phyloP scores from a whole-genome alignment of 2,888 invertebrate genomes.

The Deilephila porcellus region DNA sequence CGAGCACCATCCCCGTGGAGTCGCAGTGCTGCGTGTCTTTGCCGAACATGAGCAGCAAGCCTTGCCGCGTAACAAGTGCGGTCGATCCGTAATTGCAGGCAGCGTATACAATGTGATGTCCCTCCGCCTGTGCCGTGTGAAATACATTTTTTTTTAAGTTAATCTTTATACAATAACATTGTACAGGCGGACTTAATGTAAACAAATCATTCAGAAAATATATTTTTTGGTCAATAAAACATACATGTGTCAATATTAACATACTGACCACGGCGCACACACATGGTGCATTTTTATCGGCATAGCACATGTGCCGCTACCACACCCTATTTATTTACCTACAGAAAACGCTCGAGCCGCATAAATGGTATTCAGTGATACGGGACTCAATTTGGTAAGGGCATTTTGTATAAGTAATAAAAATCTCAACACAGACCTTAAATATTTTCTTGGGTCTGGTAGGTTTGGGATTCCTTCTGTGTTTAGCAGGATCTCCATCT shows the following conservation, averaged over 20 bases:
- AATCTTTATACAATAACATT: too few relatives aligned
- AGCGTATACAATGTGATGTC: slow-evolving; percentile 91
- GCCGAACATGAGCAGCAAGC: slow-evolving; percentile 96
- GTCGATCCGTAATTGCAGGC: slow-evolving; percentile 98
- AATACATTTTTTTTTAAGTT: background rate
- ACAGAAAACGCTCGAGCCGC: too few relatives aligned
- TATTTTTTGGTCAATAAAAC: too few relatives aligned
- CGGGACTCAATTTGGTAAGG: background rate
- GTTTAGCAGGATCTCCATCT: slow-evolving; percentile 94
- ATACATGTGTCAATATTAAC: too few relatives aligned
- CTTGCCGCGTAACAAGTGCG: slow-evolving; percentile 95
- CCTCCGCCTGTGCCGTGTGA: slow-evolving; percentile 83
- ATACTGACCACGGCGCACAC: too few relatives aligned
- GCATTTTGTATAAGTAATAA: background rate
- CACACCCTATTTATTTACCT: too few relatives aligned
- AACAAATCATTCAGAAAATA: background rate
- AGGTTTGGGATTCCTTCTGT: slow-evolving; percentile 94
- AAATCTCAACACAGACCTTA: slow-evolving; percentile 82
- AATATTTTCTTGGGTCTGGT: slow-evolving; percentile 96
- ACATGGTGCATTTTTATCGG: too few relatives aligned
- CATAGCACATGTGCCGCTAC: too few relatives aligned
- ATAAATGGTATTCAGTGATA: background rate
- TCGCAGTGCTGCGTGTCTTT: slow-evolving; percentile 96
- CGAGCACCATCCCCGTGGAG: slow-evolving; percentile 88
- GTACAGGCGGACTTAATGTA: too few relatives aligned